These are phyloP conservation scores for Zootoca vivipara DNA, from an alignment of 2,113 vertebrate species.

Conservation along the genomic window DNA sequence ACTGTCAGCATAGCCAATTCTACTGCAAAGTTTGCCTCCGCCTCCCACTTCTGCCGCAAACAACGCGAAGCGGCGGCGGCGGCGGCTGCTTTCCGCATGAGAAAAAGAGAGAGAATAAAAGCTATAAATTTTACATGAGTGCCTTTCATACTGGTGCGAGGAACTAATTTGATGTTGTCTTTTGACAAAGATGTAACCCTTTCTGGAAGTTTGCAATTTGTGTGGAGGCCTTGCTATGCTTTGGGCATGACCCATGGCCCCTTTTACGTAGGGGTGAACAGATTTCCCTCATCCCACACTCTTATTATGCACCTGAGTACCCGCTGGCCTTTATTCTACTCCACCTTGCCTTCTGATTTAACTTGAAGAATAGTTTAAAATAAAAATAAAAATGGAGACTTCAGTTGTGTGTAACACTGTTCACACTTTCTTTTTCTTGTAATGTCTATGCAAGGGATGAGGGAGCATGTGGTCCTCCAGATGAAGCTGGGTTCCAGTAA, in stretches of 20 bases:
- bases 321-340: not conserved
- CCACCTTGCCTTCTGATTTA: not conserved
- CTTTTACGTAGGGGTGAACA: not conserved
- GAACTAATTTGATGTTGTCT: conserved; percentile 81
- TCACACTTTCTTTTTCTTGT: not conserved
- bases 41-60: conserved; percentile 23
- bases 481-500: no score
- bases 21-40: not conserved
- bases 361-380: not conserved
- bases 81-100: conserved; percentile 57
- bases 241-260: not conserved
- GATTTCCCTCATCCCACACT: not conserved
- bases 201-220: conserved; percentile 13
- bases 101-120: conserved; percentile 74
- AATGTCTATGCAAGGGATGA: no score
- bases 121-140: conserved; percentile 81
- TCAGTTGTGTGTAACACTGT: not conserved
- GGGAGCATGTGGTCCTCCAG: no score
- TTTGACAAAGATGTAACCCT: conserved; percentile 76
- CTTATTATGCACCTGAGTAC: no score
- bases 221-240: no score
- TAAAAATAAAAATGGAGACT: no score
- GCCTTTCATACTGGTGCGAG: conserved; percentile 57
- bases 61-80: not conserved
- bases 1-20: conserved; percentile 39